phyloP scores from a whole-genome alignment of 2,888 invertebrate species.

The Rosalia funebris region DNA sequence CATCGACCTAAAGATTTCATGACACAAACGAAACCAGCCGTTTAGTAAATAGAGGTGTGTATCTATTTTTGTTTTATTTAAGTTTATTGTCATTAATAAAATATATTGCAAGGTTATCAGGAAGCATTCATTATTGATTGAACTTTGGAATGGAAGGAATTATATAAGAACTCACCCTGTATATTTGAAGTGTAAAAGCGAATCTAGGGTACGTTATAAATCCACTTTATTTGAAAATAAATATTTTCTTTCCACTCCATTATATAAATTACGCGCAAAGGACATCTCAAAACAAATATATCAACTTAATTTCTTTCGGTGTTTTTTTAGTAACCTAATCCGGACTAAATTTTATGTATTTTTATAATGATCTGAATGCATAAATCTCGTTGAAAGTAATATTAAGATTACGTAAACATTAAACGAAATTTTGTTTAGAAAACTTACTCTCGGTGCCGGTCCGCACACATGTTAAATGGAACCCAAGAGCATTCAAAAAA shows the following conservation, averaged over 20 bases:
- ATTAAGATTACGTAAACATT: constrained; percentile 28
- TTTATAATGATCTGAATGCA: constrained; percentile 8
- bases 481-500: constrained; percentile 24
- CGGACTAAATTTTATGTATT: constrained; percentile 17
- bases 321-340: constrained; percentile 10
- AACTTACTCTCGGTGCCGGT: constrained; percentile 2
- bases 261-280: constrained; percentile 2
- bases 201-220: too few species aligned
- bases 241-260: background rate
- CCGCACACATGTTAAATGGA: constrained; percentile 24
- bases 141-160: too few species aligned
- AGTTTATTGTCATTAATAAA: too few species aligned
- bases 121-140: too few species aligned
- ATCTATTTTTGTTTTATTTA: too few species aligned
- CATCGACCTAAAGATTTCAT: too few species aligned
- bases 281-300: constrained; percentile 6
- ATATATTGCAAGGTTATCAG: too few species aligned
- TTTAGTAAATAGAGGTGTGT: too few species aligned
- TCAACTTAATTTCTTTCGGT: constrained; percentile 2
- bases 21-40: too few species aligned
- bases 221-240: constrained; percentile 6
- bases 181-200: too few species aligned
- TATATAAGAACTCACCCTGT: too few species aligned
- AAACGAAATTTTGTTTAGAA: constrained; percentile 25
- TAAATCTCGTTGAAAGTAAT: constrained; percentile 25